Conservation (phyloP, 2,113 vertebrate species). For the Sphaerodactylus townsendi region DNA sequence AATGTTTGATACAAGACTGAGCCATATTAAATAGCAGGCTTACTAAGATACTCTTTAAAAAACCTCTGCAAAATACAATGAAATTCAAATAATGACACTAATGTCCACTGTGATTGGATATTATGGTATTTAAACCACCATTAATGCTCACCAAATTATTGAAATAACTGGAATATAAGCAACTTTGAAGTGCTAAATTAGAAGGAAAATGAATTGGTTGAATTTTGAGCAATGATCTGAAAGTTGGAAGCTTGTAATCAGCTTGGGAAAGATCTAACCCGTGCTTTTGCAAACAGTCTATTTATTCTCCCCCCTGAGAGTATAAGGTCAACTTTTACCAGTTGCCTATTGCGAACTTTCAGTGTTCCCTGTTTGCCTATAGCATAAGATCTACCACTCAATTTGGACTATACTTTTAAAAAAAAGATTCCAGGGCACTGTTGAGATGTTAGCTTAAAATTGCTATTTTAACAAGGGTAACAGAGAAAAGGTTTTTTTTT, state of each 20-base stretch:
- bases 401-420: conserved; percentile 2
- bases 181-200: conserved; percentile 38
- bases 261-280: conserved; percentile 64
- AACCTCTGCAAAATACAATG: not conserved
- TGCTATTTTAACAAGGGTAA: conserved; percentile 27
- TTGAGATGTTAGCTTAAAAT: conserved; percentile 28
- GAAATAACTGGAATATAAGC: conserved; percentile 45
- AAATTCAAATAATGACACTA: not conserved
- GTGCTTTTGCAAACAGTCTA: conserved; percentile 49
- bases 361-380: not conserved
- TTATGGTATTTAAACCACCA: conserved; percentile 25
- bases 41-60: conserved; percentile 20
- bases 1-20: not conserved
- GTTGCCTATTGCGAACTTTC: not conserved
- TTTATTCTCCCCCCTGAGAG: conserved; percentile 33
- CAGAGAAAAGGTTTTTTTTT: conserved; percentile 31
- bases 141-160: conserved; percentile 10
- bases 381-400: not conserved
- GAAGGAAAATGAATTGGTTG: conserved; percentile 54
- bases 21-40: not conserved
- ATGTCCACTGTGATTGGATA: fast-evolving
- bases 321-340: conserved; percentile 49
- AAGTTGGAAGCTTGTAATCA: conserved; percentile 58
- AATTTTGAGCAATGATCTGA: conserved; percentile 51
- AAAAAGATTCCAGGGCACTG: not conserved